A percentile compares a stretch with the other conserved stretches of the same genome.
Conservation (phyloP, 2,888 invertebrate genomes). For the Papilio demoleus region DNA sequence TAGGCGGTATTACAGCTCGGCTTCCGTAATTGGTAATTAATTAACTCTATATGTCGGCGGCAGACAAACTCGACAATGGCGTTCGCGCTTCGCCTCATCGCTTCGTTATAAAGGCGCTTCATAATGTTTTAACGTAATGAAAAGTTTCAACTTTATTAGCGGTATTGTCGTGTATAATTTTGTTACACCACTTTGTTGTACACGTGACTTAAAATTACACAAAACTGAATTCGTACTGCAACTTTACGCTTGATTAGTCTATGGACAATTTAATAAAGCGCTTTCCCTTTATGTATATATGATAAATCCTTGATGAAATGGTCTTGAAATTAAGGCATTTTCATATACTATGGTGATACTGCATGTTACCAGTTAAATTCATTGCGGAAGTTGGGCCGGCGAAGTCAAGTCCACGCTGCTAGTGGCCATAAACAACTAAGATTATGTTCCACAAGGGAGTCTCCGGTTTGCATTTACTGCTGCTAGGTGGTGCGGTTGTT, state of each 20-base stretch:
- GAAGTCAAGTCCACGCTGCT: conserved; percentile 19
- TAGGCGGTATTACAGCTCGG: conserved; percentile 34
- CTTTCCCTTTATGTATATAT: neutral
- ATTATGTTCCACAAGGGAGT: conserved; percentile 21
- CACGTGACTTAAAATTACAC: neutral
- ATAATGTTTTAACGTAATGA: conserved; percentile 16
- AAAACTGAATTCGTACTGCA: neutral
- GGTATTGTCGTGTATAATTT: conserved; percentile 2
- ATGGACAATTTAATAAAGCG: neutral
- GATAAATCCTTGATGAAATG: neutral
- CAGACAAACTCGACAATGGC: conserved; percentile 55
- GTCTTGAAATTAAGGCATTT: neutral
- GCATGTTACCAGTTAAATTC: conserved; percentile 9
- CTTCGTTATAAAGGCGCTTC: conserved; percentile 47
- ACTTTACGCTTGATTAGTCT: neutral
- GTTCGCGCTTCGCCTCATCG: conserved; percentile 42
- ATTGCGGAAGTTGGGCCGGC: conserved; percentile 15
- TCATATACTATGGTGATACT: neutral
- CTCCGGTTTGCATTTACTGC: conserved; percentile 7
- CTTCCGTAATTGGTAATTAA: conserved; percentile 66
- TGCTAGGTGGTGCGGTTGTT: conserved; percentile 11
- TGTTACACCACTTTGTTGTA: conserved; percentile 2
- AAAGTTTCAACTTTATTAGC: conserved; percentile 13
- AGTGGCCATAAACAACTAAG: conserved; percentile 20
- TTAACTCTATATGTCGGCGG: conserved; percentile 58